A percentile compares a stretch with the other conserved stretches of the same genome.
Conservation (phyloP, 2,888 invertebrate species). For the Seira sanloemensis region DNA sequence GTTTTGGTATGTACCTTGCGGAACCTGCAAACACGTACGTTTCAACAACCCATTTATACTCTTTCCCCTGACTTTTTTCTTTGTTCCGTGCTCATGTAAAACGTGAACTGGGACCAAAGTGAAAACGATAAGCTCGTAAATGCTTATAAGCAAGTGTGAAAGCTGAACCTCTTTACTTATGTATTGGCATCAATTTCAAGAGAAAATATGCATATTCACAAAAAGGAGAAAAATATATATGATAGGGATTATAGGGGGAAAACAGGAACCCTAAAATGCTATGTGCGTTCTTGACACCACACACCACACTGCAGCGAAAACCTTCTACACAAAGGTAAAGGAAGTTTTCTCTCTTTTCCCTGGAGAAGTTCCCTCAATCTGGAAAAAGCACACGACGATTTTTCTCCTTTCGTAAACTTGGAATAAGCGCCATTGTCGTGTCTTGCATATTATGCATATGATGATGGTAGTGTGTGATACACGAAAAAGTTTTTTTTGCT, state of each 20-base stretch:
- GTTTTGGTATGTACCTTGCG: too few species aligned
- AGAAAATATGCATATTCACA: background rate
- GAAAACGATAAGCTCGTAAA: background rate
- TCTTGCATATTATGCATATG: background rate
- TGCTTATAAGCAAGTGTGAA: background rate
- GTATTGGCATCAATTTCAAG: background rate
- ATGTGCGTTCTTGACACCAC: background rate
- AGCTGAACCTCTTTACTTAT: background rate
- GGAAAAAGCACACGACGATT: background rate
- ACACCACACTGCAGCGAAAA: slow-evolving; percentile 8
- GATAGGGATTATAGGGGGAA: background rate
- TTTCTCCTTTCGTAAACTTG: background rate
- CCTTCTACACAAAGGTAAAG: background rate
- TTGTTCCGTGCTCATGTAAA: background rate
- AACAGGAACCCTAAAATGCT: background rate
- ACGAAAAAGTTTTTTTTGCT: background rate
- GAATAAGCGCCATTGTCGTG: slow-evolving; percentile 9
- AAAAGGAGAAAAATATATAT: background rate
- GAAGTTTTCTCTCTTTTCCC: slow-evolving; percentile 5
- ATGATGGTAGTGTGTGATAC: background rate
- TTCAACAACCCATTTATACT: background rate
- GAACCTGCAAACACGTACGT: background rate
- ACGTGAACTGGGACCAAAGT: background rate
- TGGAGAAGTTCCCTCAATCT: slow-evolving; percentile 34
- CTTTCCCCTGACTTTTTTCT: background rate